Evolutionary conservation across 1,140 invertebrate genomes (phyloP), one percentile per base, ranked within the genome.

Genomic region (Cardiocondyla obscurior): DNA sequence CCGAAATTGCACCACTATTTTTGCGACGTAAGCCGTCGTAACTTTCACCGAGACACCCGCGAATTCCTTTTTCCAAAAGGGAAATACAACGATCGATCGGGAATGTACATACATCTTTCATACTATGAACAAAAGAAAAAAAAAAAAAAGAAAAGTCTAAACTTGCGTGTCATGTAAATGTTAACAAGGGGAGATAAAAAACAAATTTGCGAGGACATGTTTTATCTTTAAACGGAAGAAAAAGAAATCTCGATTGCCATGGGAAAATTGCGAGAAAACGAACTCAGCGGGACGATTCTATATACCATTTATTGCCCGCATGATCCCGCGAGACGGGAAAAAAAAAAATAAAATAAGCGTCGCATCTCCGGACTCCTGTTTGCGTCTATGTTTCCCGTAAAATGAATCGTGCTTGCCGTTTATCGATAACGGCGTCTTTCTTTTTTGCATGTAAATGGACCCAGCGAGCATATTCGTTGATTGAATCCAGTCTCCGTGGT

Each of bases 401-500:
- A 49, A 58, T 49, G 69, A 74, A 36, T 82, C 44, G 55, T n/a
- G 55, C 10, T 14, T n/a, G 69, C 8, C 42, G 36, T 67, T 84
- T 70, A 72, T 69, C 39, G 36, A 60, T 82, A 39, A 82, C 14
- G 36, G 39, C 39, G 39, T 36, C 19, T 62, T 69, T 8, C 49
- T 36, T 69, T 69, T 79, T 69, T 51, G 62, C 74, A 79, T 79
- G 30, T 30, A 69, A 65, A 69, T 65, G 74, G 53, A 30, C 22
- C 30, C 62, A 42, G 39, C 44, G 62, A 19, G 25, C 33, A 79
- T 79, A 69, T 69, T 69, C 44, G 30, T 69, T 53, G 74, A 79
- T 79, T 79, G 74, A 79, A 69, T 79, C 65, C 57, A 49, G 72
- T 46, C n/a, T 62, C 12, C 46, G 67, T 6, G 67, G 67, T 30